Conservation (phyloP, 2,888 invertebrate species). For the Troides oblongomaculatus region DNA sequence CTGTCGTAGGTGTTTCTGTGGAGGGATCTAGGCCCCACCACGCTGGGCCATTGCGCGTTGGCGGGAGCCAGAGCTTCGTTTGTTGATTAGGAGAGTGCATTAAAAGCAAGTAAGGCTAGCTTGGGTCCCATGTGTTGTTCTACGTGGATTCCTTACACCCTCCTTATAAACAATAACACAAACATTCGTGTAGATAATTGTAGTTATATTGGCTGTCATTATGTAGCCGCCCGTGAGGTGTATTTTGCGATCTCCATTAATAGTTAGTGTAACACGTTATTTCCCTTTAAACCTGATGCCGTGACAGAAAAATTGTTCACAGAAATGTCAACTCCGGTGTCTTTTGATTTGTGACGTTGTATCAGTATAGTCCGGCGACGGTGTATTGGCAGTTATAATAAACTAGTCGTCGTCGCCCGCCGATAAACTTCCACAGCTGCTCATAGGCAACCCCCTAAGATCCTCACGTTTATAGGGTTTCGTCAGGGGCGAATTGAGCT, state of each 20-base stretch:
- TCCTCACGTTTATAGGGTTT: too few species aligned
- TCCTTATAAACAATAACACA: background rate
- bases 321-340: constrained; percentile 51
- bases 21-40: too few species aligned
- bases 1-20: too few species aligned
- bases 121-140: too few species aligned
- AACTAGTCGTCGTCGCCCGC: too few species aligned
- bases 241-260: constrained; percentile 29
- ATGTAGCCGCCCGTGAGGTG: background rate
- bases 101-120: too few species aligned
- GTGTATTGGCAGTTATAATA: constrained; percentile 33
- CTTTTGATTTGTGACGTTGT: constrained; percentile 19
- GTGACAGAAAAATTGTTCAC: constrained; percentile 50
- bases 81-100: too few species aligned
- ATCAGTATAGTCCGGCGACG: constrained; percentile 35
- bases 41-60: too few species aligned
- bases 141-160: background rate
- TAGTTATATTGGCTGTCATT: background rate
- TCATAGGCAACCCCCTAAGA: too few species aligned
- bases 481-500: too few species aligned
- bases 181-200: constrained; percentile 6
- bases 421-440: too few species aligned
- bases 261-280: constrained; percentile 33
- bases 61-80: too few species aligned
- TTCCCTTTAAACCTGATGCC: constrained; percentile 42